phyloP scores from a whole-genome alignment of 2,113 vertebrate genomes.

The Atrichornis clamosus region DNA sequence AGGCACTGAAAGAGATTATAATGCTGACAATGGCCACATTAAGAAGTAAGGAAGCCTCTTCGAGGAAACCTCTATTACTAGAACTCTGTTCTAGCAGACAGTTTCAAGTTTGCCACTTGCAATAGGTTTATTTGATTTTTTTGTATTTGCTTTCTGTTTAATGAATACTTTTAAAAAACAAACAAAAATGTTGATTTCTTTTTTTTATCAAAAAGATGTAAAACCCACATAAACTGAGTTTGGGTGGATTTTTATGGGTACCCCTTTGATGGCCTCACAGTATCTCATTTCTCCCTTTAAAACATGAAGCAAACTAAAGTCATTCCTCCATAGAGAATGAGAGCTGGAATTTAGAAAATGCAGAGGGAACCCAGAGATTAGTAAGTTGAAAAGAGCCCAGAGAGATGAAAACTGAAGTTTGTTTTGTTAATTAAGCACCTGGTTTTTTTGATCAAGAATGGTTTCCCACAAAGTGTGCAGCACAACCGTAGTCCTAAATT shows the following conservation, averaged over 20 bases:
- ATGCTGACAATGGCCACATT: not conserved
- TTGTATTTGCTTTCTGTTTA: not conserved
- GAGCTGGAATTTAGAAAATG: not conserved
- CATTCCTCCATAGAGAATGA: not conserved
- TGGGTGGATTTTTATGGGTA: not conserved
- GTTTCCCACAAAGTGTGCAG: not conserved
- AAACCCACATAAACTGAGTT: not conserved
- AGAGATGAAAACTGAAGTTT: not conserved
- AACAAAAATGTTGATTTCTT: not conserved
- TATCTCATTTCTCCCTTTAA: not conserved
- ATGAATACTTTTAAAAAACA: not conserved
- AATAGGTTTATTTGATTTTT: not conserved
- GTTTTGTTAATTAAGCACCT: not conserved
- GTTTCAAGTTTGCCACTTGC: not conserved
- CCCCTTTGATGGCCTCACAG: not conserved
- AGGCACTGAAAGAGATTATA: not conserved
- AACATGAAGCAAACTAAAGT: not conserved
- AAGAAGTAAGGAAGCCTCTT: not conserved
- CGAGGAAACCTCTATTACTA: not conserved
- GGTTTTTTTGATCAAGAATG: not conserved
- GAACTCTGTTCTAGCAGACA: not conserved
- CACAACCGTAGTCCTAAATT: not conserved
- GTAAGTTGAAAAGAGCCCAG: not conserved
- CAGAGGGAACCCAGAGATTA: not conserved
- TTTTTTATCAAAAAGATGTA: not conserved